Conservation (phyloP, 2,797 vertebrate genomes). For the Simalia tracyae region DNA sequence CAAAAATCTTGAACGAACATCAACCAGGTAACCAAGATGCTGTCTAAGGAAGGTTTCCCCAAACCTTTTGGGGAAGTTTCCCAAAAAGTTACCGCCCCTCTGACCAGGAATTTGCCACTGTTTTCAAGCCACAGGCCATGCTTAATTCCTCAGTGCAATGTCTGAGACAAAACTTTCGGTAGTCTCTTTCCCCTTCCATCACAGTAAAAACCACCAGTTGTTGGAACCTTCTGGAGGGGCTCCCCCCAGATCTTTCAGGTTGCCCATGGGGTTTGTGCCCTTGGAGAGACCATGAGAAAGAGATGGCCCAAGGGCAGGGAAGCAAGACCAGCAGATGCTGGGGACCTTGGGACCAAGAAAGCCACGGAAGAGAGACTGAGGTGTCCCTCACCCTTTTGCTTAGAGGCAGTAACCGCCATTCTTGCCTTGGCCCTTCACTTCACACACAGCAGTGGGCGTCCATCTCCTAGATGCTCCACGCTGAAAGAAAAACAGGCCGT, state of each 20-base stretch:
- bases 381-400: background rate
- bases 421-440: background rate
- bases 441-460: background rate
- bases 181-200: background rate
- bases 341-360: background rate
- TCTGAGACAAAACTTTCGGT: background rate
- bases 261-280: background rate
- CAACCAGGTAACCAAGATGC: background rate
- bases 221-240: background rate
- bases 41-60: background rate
- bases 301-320: background rate
- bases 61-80: background rate
- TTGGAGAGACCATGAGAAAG: background rate
- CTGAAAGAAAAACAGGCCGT: background rate
- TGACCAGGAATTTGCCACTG: background rate
- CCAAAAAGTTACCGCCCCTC: background rate
- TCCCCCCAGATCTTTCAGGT: background rate
- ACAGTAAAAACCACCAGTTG: background rate
- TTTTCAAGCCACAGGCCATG: background rate
- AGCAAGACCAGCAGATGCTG: background rate
- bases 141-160: background rate
- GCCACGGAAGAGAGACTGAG: background rate
- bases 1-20: background rate
- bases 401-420: background rate
- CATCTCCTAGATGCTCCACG: background rate